Evolutionary conservation across 2,888 invertebrate species (phyloP).

Genomic region (Phorcus lineatus): DNA sequence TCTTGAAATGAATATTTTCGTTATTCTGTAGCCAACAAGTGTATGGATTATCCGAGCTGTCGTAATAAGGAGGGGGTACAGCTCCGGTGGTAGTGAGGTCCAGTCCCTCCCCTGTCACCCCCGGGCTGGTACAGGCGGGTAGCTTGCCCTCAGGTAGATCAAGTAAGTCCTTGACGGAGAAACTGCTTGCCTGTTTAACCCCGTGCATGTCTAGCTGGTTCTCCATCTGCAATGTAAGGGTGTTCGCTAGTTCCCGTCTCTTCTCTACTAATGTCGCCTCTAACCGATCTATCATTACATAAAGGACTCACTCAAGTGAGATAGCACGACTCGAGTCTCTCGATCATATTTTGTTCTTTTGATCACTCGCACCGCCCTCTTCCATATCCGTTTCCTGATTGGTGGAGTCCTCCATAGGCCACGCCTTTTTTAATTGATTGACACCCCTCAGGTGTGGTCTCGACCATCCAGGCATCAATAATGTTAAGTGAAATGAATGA

Average conservation of each 20-base stretch:
- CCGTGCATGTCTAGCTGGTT: slow-evolving; percentile 79
- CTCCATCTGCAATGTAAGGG: slow-evolving; percentile 52
- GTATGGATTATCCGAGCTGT: slow-evolving; percentile 78
- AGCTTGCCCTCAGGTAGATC: slow-evolving; percentile 85
- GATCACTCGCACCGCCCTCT: neutral
- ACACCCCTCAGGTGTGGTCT: slow-evolving; percentile 16
- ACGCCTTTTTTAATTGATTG: neutral
- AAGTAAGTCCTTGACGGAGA: slow-evolving; percentile 94
- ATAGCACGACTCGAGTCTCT: neutral
- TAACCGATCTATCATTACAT: slow-evolving; percentile 13
- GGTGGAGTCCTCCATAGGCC: neutral
- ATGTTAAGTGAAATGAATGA: slow-evolving; percentile 23
- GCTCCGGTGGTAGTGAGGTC: slow-evolving; percentile 10
- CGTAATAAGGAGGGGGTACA: slow-evolving; percentile 51
- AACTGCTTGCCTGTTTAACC: slow-evolving; percentile 86
- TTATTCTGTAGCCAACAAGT: slow-evolving; percentile 74
- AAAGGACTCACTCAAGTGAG: slow-evolving; percentile 11
- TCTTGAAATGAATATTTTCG: slow-evolving; percentile 63
- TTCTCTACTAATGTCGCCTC: neutral
- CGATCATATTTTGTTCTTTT: slow-evolving; percentile 17
- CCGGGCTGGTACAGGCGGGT: slow-evolving; percentile 48
- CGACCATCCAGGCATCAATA: slow-evolving; percentile 14
- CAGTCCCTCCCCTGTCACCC: slow-evolving; percentile 16
- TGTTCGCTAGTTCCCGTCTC: neutral
- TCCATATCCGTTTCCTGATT: neutral